Evolutionary conservation across 2,888 invertebrate genomes (phyloP).

Genomic region (Stegophylla sp.): DNA sequence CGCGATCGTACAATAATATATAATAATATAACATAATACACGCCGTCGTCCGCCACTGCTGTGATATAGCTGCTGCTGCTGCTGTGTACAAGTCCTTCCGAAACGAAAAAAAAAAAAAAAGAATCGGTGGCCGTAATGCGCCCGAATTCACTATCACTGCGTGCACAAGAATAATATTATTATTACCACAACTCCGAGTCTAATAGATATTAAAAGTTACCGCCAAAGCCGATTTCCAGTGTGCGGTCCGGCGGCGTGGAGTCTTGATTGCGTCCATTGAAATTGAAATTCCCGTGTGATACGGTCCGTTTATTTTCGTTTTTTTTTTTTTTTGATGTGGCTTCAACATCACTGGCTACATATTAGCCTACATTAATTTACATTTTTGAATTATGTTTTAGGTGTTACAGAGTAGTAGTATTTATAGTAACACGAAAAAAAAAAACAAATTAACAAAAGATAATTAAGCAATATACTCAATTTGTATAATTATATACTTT

Average conservation of each 20-base stretch:
- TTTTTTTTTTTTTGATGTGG: too few relatives aligned
- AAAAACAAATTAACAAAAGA: too few relatives aligned
- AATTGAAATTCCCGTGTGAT: not conserved
- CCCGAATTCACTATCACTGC: not conserved
- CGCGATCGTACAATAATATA: not conserved
- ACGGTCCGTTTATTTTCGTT: too few relatives aligned
- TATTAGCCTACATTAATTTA: too few relatives aligned
- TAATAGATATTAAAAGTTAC: slow-evolving; percentile 1
- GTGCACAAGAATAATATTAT: not conserved
- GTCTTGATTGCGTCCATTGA: slow-evolving; percentile 15
- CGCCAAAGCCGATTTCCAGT: not conserved
- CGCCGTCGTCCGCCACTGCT: not conserved
- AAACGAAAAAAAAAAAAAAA: slow-evolving; percentile 9
- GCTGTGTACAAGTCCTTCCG: not conserved
- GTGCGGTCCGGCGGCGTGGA: not conserved
- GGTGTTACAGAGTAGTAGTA: too few relatives aligned
- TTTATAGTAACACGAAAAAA: too few relatives aligned
- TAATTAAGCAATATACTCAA: too few relatives aligned
- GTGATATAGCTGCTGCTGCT: not conserved
- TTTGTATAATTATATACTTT: too few relatives aligned
- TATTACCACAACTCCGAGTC: not conserved
- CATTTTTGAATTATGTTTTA: too few relatives aligned
- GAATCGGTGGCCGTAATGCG: not conserved
- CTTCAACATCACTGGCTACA: too few relatives aligned
- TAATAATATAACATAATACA: not conserved